Base-by-base conservation (phyloP, 2,888 invertebrate genomes). In the Melanophora roralis region DNA sequence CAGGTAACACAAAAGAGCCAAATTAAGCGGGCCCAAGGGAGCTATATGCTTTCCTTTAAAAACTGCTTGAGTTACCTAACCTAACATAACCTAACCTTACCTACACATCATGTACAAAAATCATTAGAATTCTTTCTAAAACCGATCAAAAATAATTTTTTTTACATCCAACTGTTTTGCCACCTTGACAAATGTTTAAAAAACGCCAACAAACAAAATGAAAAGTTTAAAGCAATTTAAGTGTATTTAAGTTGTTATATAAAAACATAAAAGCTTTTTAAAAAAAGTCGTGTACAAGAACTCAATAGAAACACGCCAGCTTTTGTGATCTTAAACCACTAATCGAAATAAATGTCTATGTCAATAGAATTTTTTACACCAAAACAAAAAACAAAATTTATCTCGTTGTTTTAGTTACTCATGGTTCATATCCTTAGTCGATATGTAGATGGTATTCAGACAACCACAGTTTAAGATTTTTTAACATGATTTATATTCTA, bases 171-270 rank as follows among this genome's bases (percentile, higher is more conserved):
- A 68, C 80, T 68, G 80, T 73, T 73, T 72, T 72, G 45, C 67
- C 62, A 80, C 80, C 80, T 80, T 80, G 80, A 80, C 76, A 80
- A 80, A 80, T 73, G 64, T 73, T 73, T 32, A 32, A 6, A 38
- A n/a, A 38, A 16, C 9, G 51, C 14, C 1, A 9, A 59, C 34
- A 59, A 34, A 32, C 16, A 47, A 49, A 14, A 49, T 14, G 1
- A 16, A 64, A 57, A 32, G 1, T 7, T 43, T 49, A 9, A 21
- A 27, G 9, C 27, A 45, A 67, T 68, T 68, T 34, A 68, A 68
- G 62, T 55, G 14, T 27, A 5, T 3, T 27, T 23, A 68, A 62
- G 60, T 36, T 60, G 60, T 62, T 75, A 43, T 8, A 60, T 1
- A 55, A 73, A 73, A 32, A 67, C 0, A 65, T 34, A 60, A 0